phyloP scores from a whole-genome alignment of 2,888 invertebrate genomes.

The Tridacna crocea region DNA sequence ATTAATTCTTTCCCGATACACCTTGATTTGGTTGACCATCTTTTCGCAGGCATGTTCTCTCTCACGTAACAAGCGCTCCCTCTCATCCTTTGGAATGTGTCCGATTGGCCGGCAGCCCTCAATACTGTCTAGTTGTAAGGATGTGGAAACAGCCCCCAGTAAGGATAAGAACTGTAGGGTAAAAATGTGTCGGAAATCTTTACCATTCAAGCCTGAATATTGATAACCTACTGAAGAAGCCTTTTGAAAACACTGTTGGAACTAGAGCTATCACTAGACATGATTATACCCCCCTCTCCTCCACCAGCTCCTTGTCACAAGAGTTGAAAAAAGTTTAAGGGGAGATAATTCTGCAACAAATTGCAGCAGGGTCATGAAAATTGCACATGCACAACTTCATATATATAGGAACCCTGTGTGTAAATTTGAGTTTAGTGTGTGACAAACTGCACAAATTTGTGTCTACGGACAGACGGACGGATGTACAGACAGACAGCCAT shows the following conservation, averaged over 20 bases:
- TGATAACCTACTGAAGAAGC: no score
- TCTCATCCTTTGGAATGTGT: constrained; percentile 82
- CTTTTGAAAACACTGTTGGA: not conserved
- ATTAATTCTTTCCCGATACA: constrained; percentile 77
- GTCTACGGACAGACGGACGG: no score
- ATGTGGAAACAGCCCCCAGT: constrained; percentile 76
- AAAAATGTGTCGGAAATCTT: not conserved
- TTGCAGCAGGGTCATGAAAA: no score
- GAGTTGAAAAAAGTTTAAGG: no score
- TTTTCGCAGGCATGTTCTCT: constrained; percentile 77
- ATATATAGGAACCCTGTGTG: no score
- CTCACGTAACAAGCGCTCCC: constrained; percentile 75
- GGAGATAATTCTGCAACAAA: no score
- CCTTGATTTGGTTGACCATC: constrained; percentile 76
- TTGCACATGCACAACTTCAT: no score
- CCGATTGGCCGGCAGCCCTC: constrained; percentile 81
- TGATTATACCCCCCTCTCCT: not conserved
- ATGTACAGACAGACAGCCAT: no score
- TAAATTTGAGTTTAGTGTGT: no score
- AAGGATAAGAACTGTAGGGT: constrained; percentile 78
- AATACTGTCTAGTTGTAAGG: constrained; percentile 79
- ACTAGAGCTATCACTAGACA: not conserved
- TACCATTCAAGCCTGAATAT: not conserved
- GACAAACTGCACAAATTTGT: no score
- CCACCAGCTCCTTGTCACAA: no score